phyloP scores from a whole-genome alignment of 2,888 invertebrate genomes.

The Polylopha cassiicola region DNA sequence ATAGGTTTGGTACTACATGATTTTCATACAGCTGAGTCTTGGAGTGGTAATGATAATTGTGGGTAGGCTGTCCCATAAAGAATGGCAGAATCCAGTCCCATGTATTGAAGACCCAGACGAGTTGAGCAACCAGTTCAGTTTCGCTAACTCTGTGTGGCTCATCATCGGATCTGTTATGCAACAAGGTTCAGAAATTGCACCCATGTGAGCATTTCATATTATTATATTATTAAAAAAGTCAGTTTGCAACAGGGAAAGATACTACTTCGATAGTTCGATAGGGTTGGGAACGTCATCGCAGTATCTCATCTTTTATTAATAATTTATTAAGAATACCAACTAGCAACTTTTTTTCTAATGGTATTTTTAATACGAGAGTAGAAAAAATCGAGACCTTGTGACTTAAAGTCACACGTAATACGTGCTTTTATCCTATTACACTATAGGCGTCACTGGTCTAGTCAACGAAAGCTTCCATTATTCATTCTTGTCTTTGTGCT shows the following conservation, averaged over 20 bases:
- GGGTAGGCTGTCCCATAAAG: conserved; percentile 88
- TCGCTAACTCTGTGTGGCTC: conserved; percentile 93
- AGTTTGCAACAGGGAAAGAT: too few relatives aligned
- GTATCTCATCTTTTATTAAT: neutral
- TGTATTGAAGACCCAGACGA: conserved; percentile 89
- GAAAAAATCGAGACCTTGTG: too few relatives aligned
- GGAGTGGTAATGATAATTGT: conserved; percentile 89
- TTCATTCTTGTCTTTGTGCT: too few relatives aligned
- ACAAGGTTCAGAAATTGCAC: conserved; percentile 92
- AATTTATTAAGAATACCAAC: neutral
- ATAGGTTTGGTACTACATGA: conserved; percentile 90
- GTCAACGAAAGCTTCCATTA: too few relatives aligned
- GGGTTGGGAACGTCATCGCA: neutral
- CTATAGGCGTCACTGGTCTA: too few relatives aligned
- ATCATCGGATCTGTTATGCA: conserved; percentile 91
- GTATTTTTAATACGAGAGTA: too few relatives aligned
- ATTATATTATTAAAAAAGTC: too few relatives aligned
- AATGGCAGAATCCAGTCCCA: conserved; percentile 92
- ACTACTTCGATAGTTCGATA: too few relatives aligned
- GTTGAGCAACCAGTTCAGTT: conserved; percentile 89
- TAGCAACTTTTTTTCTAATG: conserved; percentile 9
- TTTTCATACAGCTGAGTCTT: conserved; percentile 86
- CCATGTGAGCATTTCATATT: conserved; percentile 85
- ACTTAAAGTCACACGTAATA: too few relatives aligned
- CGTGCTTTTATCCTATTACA: too few relatives aligned